A percentile compares a stretch with the other conserved stretches of the same genome.
Evolutionary conservation across 2,888 invertebrate species (phyloP).

Genomic region (Stenichneumon culpator): DNA sequence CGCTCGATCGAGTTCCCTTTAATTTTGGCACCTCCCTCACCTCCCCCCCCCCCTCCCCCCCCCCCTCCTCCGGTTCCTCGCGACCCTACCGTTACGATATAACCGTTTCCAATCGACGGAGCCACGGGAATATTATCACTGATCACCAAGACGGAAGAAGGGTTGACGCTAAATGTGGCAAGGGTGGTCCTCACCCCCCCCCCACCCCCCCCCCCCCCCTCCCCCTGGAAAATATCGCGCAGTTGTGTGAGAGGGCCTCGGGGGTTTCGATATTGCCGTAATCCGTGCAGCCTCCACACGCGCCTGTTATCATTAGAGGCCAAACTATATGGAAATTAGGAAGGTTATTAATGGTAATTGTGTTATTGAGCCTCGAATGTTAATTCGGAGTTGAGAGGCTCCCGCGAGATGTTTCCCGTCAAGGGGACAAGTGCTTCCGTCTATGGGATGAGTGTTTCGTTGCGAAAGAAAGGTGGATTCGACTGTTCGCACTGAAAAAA

Average conservation of each 20-base stretch:
- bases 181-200: background rate
- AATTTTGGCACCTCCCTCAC: conserved; percentile 39
- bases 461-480: background rate
- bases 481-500: background rate
- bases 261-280: conserved; percentile 1
- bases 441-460: background rate
- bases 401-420: conserved; percentile 13
- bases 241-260: background rate
- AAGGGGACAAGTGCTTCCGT: conserved; percentile 4
- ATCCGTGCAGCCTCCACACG: conserved; percentile 1
- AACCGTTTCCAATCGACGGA: conserved; percentile 38
- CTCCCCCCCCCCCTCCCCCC: background rate
- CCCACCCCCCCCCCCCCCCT: too few species aligned
- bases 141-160: conserved; percentile 60
- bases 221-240: background rate
- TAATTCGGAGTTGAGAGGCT: conserved; percentile 69
- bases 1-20: conserved; percentile 52
- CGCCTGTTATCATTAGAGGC: conserved; percentile 66
- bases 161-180: conserved; percentile 15
- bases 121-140: conserved; percentile 46
- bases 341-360: conserved; percentile 77
- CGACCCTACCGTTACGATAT: conserved; percentile 18
- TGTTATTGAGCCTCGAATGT: conserved; percentile 77
- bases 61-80: background rate
- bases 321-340: conserved; percentile 76